Percentiles rank a stretch among this genome's conserved stretches.
phyloP scores from a whole-genome alignment of 2,888 invertebrate species.

The Chrysomela aeneicollis region DNA sequence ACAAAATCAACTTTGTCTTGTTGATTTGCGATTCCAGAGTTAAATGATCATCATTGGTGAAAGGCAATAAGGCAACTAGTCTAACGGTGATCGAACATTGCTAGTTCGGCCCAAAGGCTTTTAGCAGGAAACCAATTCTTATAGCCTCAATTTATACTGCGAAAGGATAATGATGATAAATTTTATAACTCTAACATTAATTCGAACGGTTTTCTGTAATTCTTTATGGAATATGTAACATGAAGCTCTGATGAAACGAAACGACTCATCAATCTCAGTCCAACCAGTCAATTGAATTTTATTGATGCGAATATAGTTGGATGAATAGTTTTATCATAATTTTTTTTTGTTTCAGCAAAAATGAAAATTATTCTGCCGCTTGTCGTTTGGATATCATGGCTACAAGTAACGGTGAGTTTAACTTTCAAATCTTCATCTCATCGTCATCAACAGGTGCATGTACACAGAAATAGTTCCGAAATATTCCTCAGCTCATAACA shows the following conservation, averaged over 20 bases:
- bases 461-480: too few relatives aligned
- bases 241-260: neutral
- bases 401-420: slow-evolving; percentile 81
- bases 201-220: neutral
- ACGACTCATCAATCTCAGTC: neutral
- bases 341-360: slow-evolving; percentile 78
- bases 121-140: neutral
- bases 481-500: too few relatives aligned
- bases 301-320: neutral
- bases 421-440: neutral
- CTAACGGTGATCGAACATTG: neutral
- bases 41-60: neutral
- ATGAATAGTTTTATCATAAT: neutral
- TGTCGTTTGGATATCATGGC: slow-evolving; percentile 85
- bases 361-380: slow-evolving; percentile 93
- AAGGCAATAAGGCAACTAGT: neutral
- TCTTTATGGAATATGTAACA: neutral
- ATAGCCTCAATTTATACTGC: slow-evolving; percentile 1
- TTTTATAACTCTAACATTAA: neutral
- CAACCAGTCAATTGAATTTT: slow-evolving; percentile 6
- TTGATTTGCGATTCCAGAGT: neutral
- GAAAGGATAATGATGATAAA: neutral
- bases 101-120: neutral
- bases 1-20: neutral
- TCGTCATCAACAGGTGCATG: too few relatives aligned